Evolutionary conservation across 2,797 vertebrate genomes (phyloP).

Genomic region (Onychomys leucogaster): DNA sequence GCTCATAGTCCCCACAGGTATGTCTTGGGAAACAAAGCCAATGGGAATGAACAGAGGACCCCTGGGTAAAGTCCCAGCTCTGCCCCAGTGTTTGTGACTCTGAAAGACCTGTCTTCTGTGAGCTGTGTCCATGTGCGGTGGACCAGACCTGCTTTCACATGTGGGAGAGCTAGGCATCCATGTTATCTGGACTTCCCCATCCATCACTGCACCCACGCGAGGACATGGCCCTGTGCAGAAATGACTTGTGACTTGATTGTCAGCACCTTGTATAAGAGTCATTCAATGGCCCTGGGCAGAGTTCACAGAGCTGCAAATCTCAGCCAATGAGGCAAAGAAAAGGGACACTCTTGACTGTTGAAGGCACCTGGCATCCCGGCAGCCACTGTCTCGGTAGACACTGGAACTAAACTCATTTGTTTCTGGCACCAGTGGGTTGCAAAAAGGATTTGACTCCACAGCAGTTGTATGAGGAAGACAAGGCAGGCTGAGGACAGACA

Average conservation of each 20-base stretch:
- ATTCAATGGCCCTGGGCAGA: not conserved
- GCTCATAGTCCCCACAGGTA: conserved; percentile 78
- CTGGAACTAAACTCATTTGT: conserved; percentile 20
- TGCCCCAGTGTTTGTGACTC: fast-evolving
- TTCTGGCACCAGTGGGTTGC: not conserved
- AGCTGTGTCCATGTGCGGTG: fast-evolving
- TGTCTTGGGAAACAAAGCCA: conserved; percentile 70
- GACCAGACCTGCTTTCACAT: fast-evolving
- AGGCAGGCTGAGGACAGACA: conserved; percentile 25
- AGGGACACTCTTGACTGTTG: not conserved
- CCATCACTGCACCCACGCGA: fast-evolving
- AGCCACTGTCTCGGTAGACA: conserved; percentile 38
- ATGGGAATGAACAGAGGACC: not conserved
- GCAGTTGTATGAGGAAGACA: not conserved
- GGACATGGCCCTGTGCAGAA: not conserved
- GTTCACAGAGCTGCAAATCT: not conserved
- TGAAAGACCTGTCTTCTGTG: not conserved
- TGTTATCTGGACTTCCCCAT: not conserved
- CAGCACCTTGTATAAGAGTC: not conserved
- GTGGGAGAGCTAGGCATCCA: not conserved
- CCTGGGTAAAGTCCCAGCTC: not conserved
- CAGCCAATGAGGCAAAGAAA: not conserved
- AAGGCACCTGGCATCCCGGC: not conserved
- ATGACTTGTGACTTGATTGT: not conserved
- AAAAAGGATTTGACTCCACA: not conserved